These are phyloP conservation scores for Habropoda laboriosa DNA, from an alignment of 1,140 invertebrate species.

Conservation along the genomic window DNA sequence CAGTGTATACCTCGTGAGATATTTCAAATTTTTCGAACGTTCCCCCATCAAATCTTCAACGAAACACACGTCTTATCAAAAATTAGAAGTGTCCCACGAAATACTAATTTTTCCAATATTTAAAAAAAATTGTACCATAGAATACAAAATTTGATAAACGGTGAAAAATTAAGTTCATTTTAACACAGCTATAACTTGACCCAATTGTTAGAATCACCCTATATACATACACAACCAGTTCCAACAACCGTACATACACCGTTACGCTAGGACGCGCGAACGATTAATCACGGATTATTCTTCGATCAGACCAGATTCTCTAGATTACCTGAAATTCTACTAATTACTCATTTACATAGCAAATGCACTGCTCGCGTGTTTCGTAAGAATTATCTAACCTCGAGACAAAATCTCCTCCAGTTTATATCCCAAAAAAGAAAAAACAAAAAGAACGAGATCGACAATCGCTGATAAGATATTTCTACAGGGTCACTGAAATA, in stretches of 20 bases:
- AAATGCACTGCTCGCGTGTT: slow-evolving; percentile 35
- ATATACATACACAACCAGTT: background rate
- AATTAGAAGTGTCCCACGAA: too few relatives aligned
- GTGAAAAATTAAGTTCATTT: too few relatives aligned
- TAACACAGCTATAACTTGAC: too few relatives aligned
- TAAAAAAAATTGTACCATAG: too few relatives aligned
- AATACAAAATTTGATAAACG: too few relatives aligned
- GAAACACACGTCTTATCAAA: too few relatives aligned
- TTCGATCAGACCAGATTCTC: slow-evolving; percentile 32
- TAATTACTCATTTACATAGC: slow-evolving; percentile 46
- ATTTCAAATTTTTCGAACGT: too few relatives aligned
- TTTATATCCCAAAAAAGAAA: too few relatives aligned
- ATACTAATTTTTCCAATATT: too few relatives aligned
- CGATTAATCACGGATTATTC: slow-evolving; percentile 49
- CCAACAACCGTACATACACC: background rate
- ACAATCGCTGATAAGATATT: background rate
- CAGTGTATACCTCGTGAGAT: too few relatives aligned
- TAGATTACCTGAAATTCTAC: slow-evolving; percentile 33
- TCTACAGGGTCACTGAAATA: background rate
- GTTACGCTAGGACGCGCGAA: background rate
- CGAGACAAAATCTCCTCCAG: background rate
- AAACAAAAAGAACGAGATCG: background rate
- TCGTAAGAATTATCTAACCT: background rate
- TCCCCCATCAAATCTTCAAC: too few relatives aligned
- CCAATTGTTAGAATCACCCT: too few relatives aligned